phyloP scores from a whole-genome alignment of 2,888 invertebrate genomes.

The Oegoconia quadripuncta region DNA sequence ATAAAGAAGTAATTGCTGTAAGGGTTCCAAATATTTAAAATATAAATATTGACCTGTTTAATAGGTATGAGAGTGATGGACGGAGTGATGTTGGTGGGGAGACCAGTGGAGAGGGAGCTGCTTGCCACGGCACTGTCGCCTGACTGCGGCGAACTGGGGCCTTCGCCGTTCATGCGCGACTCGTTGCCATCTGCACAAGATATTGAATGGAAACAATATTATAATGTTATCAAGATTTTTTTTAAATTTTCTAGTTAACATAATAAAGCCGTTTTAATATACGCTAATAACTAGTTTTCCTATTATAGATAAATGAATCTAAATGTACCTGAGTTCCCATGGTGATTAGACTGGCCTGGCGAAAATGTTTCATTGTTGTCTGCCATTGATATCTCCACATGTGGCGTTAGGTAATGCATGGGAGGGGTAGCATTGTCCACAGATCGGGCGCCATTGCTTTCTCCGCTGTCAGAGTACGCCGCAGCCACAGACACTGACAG shows the following conservation, averaged over 20 bases:
- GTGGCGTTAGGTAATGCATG: conserved; percentile 94
- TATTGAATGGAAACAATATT: too few species aligned
- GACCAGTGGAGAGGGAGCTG: conserved; percentile 81
- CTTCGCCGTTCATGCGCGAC: conserved; percentile 82
- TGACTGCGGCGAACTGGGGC: conserved; percentile 88
- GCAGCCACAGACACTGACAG: conserved; percentile 83
- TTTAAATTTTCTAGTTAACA: too few species aligned
- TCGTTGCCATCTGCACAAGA: conserved; percentile 38
- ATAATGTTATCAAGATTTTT: too few species aligned
- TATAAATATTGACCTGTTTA: conserved; percentile 80
- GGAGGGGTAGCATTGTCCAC: conserved; percentile 93
- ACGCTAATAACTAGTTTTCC: too few species aligned
- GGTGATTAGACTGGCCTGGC: conserved; percentile 70
- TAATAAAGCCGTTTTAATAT: too few species aligned
- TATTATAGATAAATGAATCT: conserved; percentile 5
- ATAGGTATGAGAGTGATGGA: conserved; percentile 93
- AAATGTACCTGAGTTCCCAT: conserved; percentile 50
- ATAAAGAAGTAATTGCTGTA: too few species aligned
- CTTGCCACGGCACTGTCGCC: conserved; percentile 88
- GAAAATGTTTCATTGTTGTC: conserved; percentile 87
- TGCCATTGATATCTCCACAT: conserved; percentile 94
- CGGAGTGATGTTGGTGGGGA: conserved; percentile 85
- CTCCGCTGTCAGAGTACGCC: conserved; percentile 91
- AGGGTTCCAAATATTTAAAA: conserved; percentile 20
- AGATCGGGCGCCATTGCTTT: conserved; percentile 88